Evolutionary conservation across 2,113 vertebrate species (phyloP), one percentile per base, ranked within the genome.

Genomic region (Rhabdomys dilectus): DNA sequence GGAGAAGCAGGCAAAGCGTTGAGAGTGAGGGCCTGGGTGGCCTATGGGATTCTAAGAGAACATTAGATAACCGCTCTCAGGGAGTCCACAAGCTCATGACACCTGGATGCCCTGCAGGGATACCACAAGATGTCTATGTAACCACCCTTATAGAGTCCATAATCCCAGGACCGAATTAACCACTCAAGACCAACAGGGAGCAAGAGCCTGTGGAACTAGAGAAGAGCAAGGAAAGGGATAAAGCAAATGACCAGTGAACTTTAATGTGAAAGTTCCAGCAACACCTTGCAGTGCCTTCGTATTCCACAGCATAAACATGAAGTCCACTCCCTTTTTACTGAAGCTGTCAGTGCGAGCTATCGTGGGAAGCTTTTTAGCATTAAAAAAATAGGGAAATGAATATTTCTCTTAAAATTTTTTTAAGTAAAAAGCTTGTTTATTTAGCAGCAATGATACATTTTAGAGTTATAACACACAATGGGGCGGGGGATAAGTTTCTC

Each of bases 1-100:
- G 92, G 39, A 89, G 48, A 93, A 42, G 34, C 3, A 70, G 17
- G 81, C 48, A 89, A 97, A 97, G 75, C 94, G 26, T 13, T 31
- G 72, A 82, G 58, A 58, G 60, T 76, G 4, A n/a, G 58, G 77
- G 58, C 56, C 80, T 77, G 4, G 56, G 60, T 42, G 22, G 34
- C 68, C 17, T 72, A 39, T 72, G 17, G n/a, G 21, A 42, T 24
- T 42, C n/a, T 42, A 9, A 31, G 1, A 45, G 75, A 78, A 76
- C 60, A 80, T 53, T 19, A 10, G 24, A 31, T 60, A 68, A 91
- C 60, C 29, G 8, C 24, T 26, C 45, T 56, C 24, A 24, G 17
- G 68, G 22, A 64, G 75, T 45, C 16, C 7, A 26, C 5, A 36
- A 68, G 56, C 36, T 16, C 24, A 42, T 22, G 66, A 39, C 12